Evolutionary conservation across 2,113 vertebrate species (phyloP).

Genomic region (Elachura formosa): DNA sequence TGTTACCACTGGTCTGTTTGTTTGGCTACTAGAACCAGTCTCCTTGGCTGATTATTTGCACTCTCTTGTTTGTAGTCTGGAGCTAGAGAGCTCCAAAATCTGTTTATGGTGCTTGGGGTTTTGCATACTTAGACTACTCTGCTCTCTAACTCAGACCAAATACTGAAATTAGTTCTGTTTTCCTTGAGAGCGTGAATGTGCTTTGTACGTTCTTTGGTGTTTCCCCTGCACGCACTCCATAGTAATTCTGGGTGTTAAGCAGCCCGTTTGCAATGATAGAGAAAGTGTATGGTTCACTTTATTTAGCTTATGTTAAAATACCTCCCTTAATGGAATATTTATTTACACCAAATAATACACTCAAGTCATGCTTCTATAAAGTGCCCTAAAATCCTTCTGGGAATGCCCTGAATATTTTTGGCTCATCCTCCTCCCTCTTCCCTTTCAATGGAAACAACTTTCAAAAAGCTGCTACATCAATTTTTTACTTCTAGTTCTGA

Average conservation of each 20-base stretch:
- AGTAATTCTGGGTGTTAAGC: neutral
- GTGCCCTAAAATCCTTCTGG: neutral
- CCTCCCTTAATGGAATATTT: neutral
- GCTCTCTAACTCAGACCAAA: neutral
- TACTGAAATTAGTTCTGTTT: neutral
- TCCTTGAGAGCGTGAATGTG: neutral
- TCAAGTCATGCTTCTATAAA: neutral
- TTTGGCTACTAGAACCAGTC: neutral
- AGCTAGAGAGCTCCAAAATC: neutral
- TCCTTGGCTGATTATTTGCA: neutral
- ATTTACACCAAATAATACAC: neutral
- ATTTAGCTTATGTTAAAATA: neutral
- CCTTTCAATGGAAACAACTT: neutral
- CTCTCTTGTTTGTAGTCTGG: neutral
- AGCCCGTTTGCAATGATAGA: neutral
- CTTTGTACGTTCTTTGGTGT: neutral
- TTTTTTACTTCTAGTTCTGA: neutral
- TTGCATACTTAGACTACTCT: neutral
- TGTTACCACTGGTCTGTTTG: neutral
- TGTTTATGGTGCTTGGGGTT: neutral
- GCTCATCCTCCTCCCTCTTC: neutral
- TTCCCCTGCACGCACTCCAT: fast-evolving
- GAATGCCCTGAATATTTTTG: neutral
- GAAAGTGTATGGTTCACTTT: neutral
- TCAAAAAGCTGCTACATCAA: neutral